A percentile compares a stretch with the other conserved stretches of the same genome.
Conservation (phyloP, 2,888 invertebrate genomes). For the Dromius quadrimaculatus region DNA sequence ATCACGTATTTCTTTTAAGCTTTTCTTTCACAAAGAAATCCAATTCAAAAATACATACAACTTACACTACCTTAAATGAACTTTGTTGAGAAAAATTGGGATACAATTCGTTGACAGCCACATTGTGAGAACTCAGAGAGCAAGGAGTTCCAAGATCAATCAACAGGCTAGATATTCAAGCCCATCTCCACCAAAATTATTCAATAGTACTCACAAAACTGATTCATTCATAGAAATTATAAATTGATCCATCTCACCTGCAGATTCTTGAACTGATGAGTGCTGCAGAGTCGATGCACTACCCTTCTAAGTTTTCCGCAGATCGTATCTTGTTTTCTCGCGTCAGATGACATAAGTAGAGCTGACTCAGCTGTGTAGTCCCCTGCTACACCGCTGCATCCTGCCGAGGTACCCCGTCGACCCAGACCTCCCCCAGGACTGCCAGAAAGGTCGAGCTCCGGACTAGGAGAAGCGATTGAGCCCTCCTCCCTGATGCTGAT, state of each 20-base stretch:
- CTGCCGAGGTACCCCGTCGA: slow-evolving; percentile 57
- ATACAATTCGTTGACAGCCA: too few species aligned
- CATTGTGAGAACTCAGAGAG: too few species aligned
- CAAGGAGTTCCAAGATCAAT: too few species aligned
- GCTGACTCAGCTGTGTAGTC: slow-evolving; percentile 33
- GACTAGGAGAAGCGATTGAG: slow-evolving; percentile 62
- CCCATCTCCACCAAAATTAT: too few species aligned
- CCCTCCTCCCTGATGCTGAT: slow-evolving; percentile 59
- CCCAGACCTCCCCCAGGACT: slow-evolving; percentile 52
- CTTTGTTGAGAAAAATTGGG: too few species aligned
- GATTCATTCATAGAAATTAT: too few species aligned
- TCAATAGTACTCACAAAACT: too few species aligned
- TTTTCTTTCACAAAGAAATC: too few species aligned
- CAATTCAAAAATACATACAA: too few species aligned
- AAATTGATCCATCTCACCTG: slow-evolving; percentile 77
- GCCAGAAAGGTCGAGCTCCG: slow-evolving; percentile 59
- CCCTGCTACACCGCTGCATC: slow-evolving; percentile 55
- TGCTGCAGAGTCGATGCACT: slow-evolving; percentile 74
- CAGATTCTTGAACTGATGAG: slow-evolving; percentile 83
- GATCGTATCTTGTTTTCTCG: slow-evolving; percentile 32
- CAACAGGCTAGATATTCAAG: too few species aligned
- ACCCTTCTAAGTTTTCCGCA: slow-evolving; percentile 67
- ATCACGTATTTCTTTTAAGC: too few species aligned
- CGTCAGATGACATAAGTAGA: slow-evolving; percentile 24
- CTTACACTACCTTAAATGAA: too few species aligned